These are phyloP conservation scores for Mesopsocus fuscifrons DNA, from an alignment of 2,888 invertebrate genomes.

Conservation along the genomic window DNA sequence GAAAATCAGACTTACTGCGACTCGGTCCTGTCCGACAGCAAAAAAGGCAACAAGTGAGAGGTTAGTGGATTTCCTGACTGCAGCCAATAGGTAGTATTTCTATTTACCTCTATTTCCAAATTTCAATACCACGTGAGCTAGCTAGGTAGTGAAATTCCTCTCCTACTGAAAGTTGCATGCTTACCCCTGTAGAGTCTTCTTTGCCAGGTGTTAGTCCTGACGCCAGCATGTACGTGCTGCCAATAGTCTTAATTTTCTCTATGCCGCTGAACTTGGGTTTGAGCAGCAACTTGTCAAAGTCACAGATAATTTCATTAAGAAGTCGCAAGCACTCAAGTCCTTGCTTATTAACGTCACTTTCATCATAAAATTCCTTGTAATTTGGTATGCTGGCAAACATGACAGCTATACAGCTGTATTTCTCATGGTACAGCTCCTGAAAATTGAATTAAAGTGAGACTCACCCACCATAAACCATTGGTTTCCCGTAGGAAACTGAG, in stretches of 20 bases:
- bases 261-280: conserved; percentile 91
- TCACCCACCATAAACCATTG: no score
- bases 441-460: no score
- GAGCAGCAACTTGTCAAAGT: conserved; percentile 88
- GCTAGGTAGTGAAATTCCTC: no score
- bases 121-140: no score
- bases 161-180: no score
- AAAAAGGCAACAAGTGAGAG: no score
- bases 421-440: conserved; percentile 84
- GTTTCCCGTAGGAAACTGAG: no score
- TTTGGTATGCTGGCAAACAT: conserved; percentile 99
- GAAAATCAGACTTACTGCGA: no score
- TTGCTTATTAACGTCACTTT: conserved; percentile 92
- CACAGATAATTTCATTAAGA: conserved; percentile 93
- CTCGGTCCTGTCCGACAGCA: no score
- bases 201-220: conserved; percentile 80
- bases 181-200: conserved; percentile 51
- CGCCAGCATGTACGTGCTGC: conserved; percentile 96
- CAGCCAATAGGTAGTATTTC: no score
- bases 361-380: conserved; percentile 92
- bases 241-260: conserved; percentile 97
- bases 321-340: conserved; percentile 84
- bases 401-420: conserved; percentile 83
- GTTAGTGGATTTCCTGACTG: no score
- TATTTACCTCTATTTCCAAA: no score